Evolutionary conservation across 2,113 vertebrate genomes (phyloP), one percentile per base, ranked within the genome.

Genomic region (Macrotis lagotis): DNA sequence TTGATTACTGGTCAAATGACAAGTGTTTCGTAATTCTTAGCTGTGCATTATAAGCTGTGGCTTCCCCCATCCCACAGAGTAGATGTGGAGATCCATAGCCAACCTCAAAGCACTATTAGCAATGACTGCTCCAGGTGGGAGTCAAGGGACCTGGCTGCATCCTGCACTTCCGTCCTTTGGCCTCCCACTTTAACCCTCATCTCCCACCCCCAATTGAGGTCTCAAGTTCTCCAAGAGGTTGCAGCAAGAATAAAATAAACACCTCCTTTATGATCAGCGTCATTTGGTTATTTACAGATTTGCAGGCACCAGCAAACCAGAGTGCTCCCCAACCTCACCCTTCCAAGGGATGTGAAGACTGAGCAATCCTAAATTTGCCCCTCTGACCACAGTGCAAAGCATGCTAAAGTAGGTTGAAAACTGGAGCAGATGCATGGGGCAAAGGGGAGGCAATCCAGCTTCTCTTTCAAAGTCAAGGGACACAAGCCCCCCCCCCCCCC

Each of bases 241-340:
- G 37, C 25, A 50, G 66, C 28, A 25, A 8, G 52, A 94, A 50
- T 92, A 53, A 90, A 93, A 95, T 93, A 91, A 49, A 16, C 55
- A 47, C 93, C 94, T 95, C 93, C 37, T 94, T 93, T 96, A 94
- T 91, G 26, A 66, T 26, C 0, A 92, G 92, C 19, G 51, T 93
- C 55, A 49, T 25, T 91, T 50, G 90, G 92, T 91, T 49, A 91
- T 91, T 96, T 92, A 50, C 55, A 31, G 37, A 0, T 8, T 12
- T 3, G 0, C 0, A 19, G 91, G 74, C 44, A 24, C 49, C 66
- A n/a, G 0, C 0, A n/a, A 12, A 48, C 37, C 14, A 25, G 31
- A 26, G 50, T 7, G 48, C 24, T 26, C 88, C 31, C 89, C 5
- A 0, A 28, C 26, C 28, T 25, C 49, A 8, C 10, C 25, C 44